phyloP scores from a whole-genome alignment of 2,113 vertebrate species.

The Corythaeola cristata region DNA sequence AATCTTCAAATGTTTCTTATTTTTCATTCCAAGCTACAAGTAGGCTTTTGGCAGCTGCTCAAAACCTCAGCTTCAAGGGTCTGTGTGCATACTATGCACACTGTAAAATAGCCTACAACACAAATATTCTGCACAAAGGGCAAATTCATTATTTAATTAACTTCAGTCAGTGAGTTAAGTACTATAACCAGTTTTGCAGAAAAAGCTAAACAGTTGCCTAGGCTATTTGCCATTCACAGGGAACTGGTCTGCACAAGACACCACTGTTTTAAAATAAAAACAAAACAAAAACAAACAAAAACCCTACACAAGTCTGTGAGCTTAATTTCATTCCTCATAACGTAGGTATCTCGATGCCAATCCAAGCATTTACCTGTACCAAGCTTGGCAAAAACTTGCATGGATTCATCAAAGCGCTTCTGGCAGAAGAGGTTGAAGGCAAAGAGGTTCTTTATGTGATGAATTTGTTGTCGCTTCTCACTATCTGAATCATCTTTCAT shows the following conservation, averaged over 20 bases:
- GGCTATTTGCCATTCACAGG: not conserved
- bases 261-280: not conserved
- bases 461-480: slow-evolving; percentile 95
- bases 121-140: not conserved
- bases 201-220: not conserved
- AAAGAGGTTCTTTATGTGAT: slow-evolving; percentile 97
- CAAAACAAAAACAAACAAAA: not conserved
- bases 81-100: not conserved
- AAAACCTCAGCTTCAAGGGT: not conserved
- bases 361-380: slow-evolving; percentile 86
- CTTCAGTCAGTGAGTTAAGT: not conserved
- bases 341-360: not conserved
- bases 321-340: not conserved
- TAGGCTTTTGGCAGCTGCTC: not conserved
- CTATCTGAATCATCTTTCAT: slow-evolving; percentile 98
- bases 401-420: slow-evolving; percentile 98
- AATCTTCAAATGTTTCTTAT: not conserved
- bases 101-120: not conserved
- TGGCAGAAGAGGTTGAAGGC: slow-evolving; percentile 99
- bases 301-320: not conserved
- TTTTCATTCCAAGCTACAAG: not conserved
- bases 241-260: not conserved
- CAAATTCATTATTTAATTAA: not conserved
- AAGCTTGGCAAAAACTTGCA: slow-evolving; percentile 98
- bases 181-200: not conserved